Evolutionary conservation across 2,797 vertebrate genomes (phyloP).

Genomic region (Spinibarbus caldwelli): DNA sequence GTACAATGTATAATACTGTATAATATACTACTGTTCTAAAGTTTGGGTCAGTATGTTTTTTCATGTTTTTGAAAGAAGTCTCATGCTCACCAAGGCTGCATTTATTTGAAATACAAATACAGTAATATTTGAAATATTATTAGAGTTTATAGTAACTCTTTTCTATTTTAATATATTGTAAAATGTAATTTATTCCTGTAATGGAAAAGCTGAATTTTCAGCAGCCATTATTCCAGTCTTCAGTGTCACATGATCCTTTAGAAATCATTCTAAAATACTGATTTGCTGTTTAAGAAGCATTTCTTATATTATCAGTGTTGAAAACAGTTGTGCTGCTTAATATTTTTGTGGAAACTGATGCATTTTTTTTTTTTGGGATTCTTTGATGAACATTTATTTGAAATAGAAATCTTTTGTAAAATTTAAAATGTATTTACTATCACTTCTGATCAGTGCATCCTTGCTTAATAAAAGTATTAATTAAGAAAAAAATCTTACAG

Average conservation of each 20-base stretch:
- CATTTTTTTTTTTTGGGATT: background rate
- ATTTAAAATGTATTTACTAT: background rate
- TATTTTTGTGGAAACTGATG: background rate
- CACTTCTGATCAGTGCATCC: background rate
- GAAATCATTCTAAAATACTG: background rate
- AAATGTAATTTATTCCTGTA: background rate
- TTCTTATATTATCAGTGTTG: background rate
- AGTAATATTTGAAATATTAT: no score
- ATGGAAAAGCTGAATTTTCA: background rate
- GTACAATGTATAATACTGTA: background rate
- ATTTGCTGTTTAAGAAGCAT: slow-evolving; percentile 2
- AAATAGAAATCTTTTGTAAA: background rate
- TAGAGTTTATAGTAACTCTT: background rate
- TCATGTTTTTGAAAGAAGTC: background rate
- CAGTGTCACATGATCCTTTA: background rate
- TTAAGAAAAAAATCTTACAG: background rate
- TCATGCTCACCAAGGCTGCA: no score
- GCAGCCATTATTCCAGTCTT: background rate
- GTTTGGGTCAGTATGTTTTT: background rate
- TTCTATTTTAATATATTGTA: background rate
- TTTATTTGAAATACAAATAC: background rate
- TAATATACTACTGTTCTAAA: background rate
- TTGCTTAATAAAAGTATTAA: background rate
- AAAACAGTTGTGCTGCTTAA: background rate
- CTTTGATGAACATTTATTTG: background rate